Evolutionary conservation across 2,797 vertebrate species (phyloP).

Genomic region (Chloroceryle amazona): DNA sequence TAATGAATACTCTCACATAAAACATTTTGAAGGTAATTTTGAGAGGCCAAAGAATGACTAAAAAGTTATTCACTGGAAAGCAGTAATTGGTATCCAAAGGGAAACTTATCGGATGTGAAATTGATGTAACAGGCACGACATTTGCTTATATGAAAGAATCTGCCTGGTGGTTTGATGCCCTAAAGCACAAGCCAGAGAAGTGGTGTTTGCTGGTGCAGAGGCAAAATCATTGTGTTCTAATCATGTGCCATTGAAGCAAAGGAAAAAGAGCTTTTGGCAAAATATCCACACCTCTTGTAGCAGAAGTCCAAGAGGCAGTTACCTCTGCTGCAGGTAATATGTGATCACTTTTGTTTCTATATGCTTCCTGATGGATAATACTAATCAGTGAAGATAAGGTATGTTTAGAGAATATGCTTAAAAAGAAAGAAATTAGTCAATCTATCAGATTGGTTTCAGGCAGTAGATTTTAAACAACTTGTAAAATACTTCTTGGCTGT

Average conservation of each 20-base stretch:
- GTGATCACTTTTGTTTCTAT: background rate
- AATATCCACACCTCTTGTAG: background rate
- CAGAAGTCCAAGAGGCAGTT: background rate
- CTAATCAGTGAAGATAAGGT: background rate
- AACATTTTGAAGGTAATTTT: conserved; percentile 73
- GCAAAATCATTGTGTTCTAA: background rate
- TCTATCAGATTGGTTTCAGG: background rate
- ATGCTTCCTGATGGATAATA: background rate
- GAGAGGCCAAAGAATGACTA: conserved; percentile 71
- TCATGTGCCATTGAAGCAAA: background rate
- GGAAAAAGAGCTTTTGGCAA: background rate
- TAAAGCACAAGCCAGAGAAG: conserved; percentile 17
- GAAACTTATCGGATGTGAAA: conserved; percentile 23
- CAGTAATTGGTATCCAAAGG: conserved; percentile 63
- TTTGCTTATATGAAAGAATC: background rate
- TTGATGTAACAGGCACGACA: conserved; percentile 40
- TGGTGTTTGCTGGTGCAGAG: background rate
- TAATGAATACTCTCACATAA: conserved; percentile 71
- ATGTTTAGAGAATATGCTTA: background rate
- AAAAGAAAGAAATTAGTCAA: background rate
- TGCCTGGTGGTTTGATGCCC: background rate
- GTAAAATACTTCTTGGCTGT: conserved; percentile 39
- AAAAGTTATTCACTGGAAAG: conserved; percentile 68
- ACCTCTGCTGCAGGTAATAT: background rate
- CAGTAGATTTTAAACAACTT: conserved; percentile 49